A percentile compares a stretch with the other conserved stretches of the same genome.
phyloP scores from a whole-genome alignment of 2,797 vertebrate genomes.

The Silurus lanzhouensis region DNA sequence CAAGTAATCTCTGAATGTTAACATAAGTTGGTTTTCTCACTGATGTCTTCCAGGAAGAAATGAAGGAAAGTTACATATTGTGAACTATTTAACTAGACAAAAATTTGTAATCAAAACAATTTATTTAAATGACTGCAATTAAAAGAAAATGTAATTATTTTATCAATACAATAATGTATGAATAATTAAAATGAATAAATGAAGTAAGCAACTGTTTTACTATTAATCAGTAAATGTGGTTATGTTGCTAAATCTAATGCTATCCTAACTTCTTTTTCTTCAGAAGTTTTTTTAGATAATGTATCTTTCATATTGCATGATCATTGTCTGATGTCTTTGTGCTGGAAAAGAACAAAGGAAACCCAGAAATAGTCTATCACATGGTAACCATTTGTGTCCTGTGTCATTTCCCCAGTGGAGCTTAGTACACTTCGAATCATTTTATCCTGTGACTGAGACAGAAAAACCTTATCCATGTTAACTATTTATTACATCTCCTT shows the following conservation, averaged over 20 bases:
- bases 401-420: too few relatives aligned
- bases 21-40: neutral
- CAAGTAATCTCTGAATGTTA: neutral
- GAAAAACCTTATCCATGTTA: neutral
- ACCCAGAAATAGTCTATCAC: neutral
- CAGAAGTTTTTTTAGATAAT: neutral
- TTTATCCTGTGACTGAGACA: neutral
- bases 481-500: slow-evolving; percentile 9
- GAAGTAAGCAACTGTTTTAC: neutral
- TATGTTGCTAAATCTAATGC: neutral
- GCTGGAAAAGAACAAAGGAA: neutral
- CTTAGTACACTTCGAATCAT: neutral
- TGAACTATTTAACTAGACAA: too few relatives aligned
- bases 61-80: neutral
- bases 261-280: neutral
- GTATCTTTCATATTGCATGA: neutral
- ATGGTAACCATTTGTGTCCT: neutral
- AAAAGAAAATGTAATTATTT: neutral
- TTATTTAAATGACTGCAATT: neutral
- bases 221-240: neutral
- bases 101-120: neutral
- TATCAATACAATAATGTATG: neutral
- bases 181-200: neutral
- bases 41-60: neutral
- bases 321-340: neutral